Base-by-base conservation (phyloP, 2,888 invertebrate species). In the Drosophila kambysellisi region DNA sequence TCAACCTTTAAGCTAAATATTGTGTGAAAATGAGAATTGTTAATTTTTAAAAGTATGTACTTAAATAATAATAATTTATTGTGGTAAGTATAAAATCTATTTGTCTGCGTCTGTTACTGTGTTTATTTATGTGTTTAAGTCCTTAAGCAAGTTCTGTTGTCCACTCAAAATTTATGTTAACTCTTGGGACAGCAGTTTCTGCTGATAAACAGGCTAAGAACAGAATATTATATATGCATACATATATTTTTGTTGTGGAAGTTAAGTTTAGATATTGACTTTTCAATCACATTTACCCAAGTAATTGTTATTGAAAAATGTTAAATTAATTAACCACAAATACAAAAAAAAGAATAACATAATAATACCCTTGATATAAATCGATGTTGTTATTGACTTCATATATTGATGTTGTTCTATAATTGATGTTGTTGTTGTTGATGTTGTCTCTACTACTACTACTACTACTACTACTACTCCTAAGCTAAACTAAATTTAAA, bases 301-400 rank as follows among this genome's bases (percentile, higher is more conserved):
- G 58, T 67, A 61, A 65, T 43, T 69, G 57, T 48, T 35, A 57
- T 62, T 54, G 65, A 53, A 32, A 54, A 56, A 71, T 54, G 65
- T 43, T 60, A 41, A 50, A 51, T n/a, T n/a, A n/a, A n/a, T n/a
- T n/a, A n/a, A n/a, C n/a, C n/a, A n/a, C n/a, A n/a, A n/a, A n/a
- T n/a, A n/a, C n/a, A n/a, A 59, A 41, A 32, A 53, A n/a, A n/a
- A n/a, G 1, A 37, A 39, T 7, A 39, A 69, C 25, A 46, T 33
- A 50, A 63, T 75, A 76, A 80, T 72, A 70, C 50, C 59, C 60
- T 82, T 78, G 74, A 74, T 79, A 82, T 86, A 81, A 89, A 79
- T 89, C 75, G 71, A 89, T 90, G 87, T 85, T 90, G 88, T 89
- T 90, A 85, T 81, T 89, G 87, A 90, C 88, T 89, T 82, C 90